These are phyloP conservation scores for Sebastes dallii DNA, from an alignment of 2,797 vertebrate genomes.

Conservation along the genomic window DNA sequence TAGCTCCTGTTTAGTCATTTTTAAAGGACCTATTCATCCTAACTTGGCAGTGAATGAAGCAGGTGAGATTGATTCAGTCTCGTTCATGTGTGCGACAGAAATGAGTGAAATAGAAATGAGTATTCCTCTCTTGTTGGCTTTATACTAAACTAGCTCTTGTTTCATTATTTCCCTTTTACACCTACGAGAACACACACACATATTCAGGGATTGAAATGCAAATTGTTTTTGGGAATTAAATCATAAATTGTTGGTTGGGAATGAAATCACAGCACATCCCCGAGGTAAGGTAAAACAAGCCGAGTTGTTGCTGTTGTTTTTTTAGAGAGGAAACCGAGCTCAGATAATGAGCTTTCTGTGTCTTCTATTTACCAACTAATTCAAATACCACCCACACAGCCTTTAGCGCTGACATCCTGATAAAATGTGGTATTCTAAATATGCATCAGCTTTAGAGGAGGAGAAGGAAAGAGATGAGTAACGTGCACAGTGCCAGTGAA, in stretches of 20 bases:
- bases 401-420: conserved; percentile 24
- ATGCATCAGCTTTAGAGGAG: conserved; percentile 2
- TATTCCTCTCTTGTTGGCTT: not conserved
- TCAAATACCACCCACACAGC: conserved; percentile 32
- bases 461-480: not conserved
- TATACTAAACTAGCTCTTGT: not conserved
- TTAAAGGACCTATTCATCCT: conserved; percentile 1
- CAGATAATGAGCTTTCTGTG: not conserved
- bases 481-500: not conserved
- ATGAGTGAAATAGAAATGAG: not conserved
- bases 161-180: not conserved
- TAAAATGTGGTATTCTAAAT: conserved; percentile 9
- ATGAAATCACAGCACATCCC: conserved; percentile 6
- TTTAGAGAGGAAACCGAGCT: not conserved
- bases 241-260: conserved; percentile 6
- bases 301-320: conserved; percentile 5
- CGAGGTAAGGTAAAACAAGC: conserved; percentile 34
- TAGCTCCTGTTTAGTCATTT: not conserved
- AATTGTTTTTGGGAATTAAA: conserved; percentile 12
- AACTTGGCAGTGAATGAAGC: not conserved
- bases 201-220: conserved; percentile 18
- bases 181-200: not conserved
- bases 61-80: too few species aligned
- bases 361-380: conserved; percentile 27
- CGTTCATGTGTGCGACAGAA: not conserved